These are phyloP conservation scores for Orycteropus afer DNA, from an alignment of 2,113 vertebrate genomes.

Conservation along the genomic window DNA sequence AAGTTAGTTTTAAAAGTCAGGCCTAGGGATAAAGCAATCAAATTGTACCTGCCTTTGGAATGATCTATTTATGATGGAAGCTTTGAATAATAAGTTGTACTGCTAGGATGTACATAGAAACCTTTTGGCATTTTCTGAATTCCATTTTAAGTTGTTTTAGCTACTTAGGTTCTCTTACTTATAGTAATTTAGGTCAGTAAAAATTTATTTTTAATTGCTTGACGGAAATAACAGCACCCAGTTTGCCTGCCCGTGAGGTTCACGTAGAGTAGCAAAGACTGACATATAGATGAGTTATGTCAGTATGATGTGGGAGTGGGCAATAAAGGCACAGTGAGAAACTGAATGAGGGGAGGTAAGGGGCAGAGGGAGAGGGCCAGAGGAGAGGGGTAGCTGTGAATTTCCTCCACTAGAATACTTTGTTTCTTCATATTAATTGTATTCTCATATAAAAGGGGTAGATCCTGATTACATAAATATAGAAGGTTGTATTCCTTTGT, in stretches of 20 bases:
- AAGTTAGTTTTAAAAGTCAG: constrained; percentile 54
- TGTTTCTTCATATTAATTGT: background rate
- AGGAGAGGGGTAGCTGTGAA: no score
- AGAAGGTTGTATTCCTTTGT: background rate
- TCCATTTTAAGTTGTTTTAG: constrained; percentile 30
- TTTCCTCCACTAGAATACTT: background rate
- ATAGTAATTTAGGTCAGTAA: background rate
- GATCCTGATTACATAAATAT: background rate
- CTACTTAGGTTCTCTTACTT: background rate
- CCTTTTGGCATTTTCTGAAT: constrained; percentile 30
- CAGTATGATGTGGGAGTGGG: background rate
- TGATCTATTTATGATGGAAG: background rate
- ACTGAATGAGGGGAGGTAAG: background rate
- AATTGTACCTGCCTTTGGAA: background rate
- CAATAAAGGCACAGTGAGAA: background rate
- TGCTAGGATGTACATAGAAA: background rate
- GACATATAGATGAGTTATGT: background rate
- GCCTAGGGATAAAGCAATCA: constrained; percentile 17
- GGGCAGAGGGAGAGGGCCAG: background rate
- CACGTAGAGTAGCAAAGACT: background rate
- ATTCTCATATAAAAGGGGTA: background rate
- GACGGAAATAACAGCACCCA: background rate
- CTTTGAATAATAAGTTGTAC: constrained; percentile 44
- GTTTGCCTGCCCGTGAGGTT: background rate
- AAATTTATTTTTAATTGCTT: constrained; percentile 56